Conservation (phyloP, 2,113 vertebrate genomes). For the Isurus oxyrinchus region DNA sequence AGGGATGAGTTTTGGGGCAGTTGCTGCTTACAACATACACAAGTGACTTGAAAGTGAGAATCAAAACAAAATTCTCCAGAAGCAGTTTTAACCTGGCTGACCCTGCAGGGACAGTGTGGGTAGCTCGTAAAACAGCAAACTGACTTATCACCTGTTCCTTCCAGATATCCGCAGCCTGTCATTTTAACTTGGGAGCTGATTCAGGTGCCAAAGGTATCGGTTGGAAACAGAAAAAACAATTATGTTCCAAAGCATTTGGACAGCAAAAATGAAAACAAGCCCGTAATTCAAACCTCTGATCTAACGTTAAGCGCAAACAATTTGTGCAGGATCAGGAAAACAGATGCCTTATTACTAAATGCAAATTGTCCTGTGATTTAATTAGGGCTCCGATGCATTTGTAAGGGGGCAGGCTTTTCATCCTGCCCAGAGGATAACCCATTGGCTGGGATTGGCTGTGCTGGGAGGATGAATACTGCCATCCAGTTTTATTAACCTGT, state of each 20-base stretch:
- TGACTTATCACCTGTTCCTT: background rate
- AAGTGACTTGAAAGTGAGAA: background rate
- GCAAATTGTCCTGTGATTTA: background rate
- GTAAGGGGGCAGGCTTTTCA: background rate
- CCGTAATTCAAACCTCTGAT: background rate
- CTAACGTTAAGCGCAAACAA: background rate
- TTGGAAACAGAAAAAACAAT: background rate
- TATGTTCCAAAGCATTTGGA: background rate
- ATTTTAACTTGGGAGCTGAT: background rate
- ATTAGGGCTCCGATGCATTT: background rate
- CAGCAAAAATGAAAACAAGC: background rate
- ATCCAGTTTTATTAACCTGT: too few species aligned
- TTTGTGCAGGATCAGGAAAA: conserved; percentile 17
- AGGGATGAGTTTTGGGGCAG: background rate
- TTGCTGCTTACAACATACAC: background rate
- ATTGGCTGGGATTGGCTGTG: too few species aligned
- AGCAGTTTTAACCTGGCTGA: background rate
- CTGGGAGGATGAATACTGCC: too few species aligned
- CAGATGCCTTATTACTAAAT: background rate
- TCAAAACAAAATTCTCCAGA: background rate
- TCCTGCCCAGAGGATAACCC: background rate
- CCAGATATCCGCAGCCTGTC: background rate
- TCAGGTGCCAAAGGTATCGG: background rate
- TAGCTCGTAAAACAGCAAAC: background rate
- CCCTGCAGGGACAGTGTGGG: background rate